A percentile compares a stretch with the other conserved stretches of the same genome.
Conservation (phyloP, 2,113 vertebrate species). For the Pseudorasbora parva region DNA sequence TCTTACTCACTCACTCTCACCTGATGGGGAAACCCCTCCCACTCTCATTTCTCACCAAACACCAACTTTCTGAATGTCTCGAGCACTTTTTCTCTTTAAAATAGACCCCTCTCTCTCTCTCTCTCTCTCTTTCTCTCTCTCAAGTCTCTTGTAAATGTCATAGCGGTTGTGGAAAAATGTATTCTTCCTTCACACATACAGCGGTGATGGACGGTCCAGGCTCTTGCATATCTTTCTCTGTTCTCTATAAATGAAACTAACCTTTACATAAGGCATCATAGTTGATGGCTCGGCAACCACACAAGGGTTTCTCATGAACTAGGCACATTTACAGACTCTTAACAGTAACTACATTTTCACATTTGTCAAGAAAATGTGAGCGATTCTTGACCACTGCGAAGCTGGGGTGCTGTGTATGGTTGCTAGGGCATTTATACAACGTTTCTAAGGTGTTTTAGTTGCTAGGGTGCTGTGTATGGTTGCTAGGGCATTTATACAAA, state of each 20-base stretch:
- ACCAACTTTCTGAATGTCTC: constrained; percentile 72
- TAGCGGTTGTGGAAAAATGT: constrained; percentile 68
- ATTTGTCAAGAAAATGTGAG: background rate
- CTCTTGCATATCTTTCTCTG: constrained; percentile 44
- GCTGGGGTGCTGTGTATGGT: background rate
- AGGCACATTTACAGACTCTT: background rate
- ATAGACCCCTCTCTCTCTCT: constrained; percentile 22
- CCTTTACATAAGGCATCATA: constrained; percentile 13
- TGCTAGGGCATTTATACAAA: background rate
- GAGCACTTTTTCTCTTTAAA: constrained; percentile 59
- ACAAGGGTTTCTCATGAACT: constrained; percentile 2
- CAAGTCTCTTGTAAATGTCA: constrained; percentile 69
- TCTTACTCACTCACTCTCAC: constrained; percentile 64
- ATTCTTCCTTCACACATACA: constrained; percentile 58
- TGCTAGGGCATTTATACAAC: background rate
- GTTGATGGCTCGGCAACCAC: background rate
- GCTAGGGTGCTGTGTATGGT: background rate
- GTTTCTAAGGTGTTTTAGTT: background rate
- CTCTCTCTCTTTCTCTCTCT: constrained; percentile 6
- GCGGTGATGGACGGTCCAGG: constrained; percentile 51
- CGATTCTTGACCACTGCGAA: background rate
- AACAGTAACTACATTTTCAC: background rate
- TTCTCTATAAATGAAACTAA: constrained; percentile 59
- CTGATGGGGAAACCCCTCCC: constrained; percentile 69
- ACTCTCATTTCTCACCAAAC: constrained; percentile 77